Base-by-base conservation (phyloP, 2,113 vertebrate species). In the Ophiodon elongatus region DNA sequence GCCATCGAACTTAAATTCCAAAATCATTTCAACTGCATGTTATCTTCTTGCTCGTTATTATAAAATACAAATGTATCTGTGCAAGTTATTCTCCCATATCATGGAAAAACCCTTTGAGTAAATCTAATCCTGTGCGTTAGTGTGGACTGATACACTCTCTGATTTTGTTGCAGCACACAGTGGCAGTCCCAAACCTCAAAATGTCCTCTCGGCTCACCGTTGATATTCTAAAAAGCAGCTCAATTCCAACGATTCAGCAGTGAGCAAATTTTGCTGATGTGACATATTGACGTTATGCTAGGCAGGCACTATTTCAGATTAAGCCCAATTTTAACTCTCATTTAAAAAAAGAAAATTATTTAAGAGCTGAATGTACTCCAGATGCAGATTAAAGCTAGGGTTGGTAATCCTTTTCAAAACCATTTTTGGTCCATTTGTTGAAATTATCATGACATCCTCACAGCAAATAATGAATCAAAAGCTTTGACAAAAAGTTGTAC, bases 161-260 rank as follows among this genome's bases (percentile, higher is more conserved):
- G 50, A 57, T 47, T 68, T 52, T 74, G 31, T 73, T 50, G 2
- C 7, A 31, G n/a, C 70, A 73, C 59, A 59, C 77, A 41, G n/a
- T 52, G 27, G 2, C 6, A 27, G 27, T 64, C 47, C 41, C 14
- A 62, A 56, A 39, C 39, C 29, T 50, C 10, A 74, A 43, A 25
- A 15, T 8, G 3, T 57, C n/a, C 39, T 29, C 52, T 33, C 3
- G 23, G 23, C 10, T 31, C n/a, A 77, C 6, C 27, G 31, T 50
- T 19, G 39, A 33, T n/a, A n/a, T n/a, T n/a, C n/a, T n/a, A n/a
- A n/a, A n/a, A n/a, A n/a, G n/a, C n/a, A n/a, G n/a, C n/a, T n/a
- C n/a, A n/a, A 29, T 15, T 62, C 11, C 0, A 27, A 56, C 9
- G 14, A n/a, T 8, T 21, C 39, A 47, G 54, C 37, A 23, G 25